Evolutionary conservation across 2,888 invertebrate genomes (phyloP).

Genomic region (Nomada lathburiana): DNA sequence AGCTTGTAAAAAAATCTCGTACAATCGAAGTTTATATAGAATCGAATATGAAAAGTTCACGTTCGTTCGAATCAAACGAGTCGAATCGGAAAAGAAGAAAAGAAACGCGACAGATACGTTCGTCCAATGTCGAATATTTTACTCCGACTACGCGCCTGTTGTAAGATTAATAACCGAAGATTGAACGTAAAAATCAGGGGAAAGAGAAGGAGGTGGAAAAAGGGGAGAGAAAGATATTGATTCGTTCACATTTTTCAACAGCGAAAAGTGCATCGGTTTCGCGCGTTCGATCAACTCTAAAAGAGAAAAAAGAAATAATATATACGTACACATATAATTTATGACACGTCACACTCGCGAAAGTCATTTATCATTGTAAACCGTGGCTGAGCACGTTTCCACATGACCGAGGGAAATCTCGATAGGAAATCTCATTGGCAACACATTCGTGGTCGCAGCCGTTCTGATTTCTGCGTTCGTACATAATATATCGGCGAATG

Average conservation of each 20-base stretch:
- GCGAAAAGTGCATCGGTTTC: slow-evolving; percentile 12
- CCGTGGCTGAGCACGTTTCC: slow-evolving; percentile 67
- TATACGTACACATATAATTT: slow-evolving; percentile 67
- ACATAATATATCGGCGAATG: slow-evolving; percentile 23
- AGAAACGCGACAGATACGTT: background rate
- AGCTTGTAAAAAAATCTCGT: too few relatives aligned
- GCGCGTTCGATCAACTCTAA: slow-evolving; percentile 37
- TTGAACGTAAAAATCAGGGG: slow-evolving; percentile 49
- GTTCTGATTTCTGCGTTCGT: slow-evolving; percentile 11
- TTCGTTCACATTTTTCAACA: slow-evolving; percentile 63
- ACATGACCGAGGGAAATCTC: slow-evolving; percentile 65
- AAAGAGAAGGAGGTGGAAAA: too few relatives aligned
- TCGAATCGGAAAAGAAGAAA: background rate
- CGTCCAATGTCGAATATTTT: slow-evolving; percentile 17
- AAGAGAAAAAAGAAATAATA: slow-evolving; percentile 49
- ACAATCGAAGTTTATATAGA: background rate
- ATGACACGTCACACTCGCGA: slow-evolving; percentile 69
- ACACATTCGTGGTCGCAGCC: slow-evolving; percentile 41
- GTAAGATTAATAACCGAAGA: slow-evolving; percentile 61
- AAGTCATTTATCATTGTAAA: slow-evolving; percentile 74
- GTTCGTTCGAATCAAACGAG: too few relatives aligned
- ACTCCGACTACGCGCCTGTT: background rate
- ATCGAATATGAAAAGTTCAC: too few relatives aligned
- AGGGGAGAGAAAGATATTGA: slow-evolving; percentile 55
- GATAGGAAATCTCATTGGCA: slow-evolving; percentile 67